A percentile compares a stretch with the other conserved stretches of the same genome.
Conservation (phyloP, 2,797 vertebrate genomes). For the Odontamblyopus lacepedii region DNA sequence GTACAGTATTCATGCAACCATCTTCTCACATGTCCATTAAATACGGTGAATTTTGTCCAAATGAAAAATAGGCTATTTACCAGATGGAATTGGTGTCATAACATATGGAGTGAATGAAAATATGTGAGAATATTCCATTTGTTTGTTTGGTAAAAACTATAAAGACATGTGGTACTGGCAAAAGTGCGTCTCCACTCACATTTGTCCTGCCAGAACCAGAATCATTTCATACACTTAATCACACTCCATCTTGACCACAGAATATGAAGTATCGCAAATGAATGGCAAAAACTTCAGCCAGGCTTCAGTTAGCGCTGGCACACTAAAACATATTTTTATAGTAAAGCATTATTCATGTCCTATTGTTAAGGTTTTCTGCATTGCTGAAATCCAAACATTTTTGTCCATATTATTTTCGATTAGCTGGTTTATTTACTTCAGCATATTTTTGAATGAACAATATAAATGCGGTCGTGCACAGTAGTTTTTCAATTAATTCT, state of each 20-base stretch:
- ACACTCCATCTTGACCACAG: neutral
- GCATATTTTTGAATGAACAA: no score
- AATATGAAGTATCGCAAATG: neutral
- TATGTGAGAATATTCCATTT: conserved; percentile 33
- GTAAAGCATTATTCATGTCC: neutral
- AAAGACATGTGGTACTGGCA: conserved; percentile 9
- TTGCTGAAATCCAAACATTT: neutral
- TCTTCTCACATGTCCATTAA: neutral
- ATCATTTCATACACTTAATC: conserved; percentile 13
- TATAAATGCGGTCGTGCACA: neutral
- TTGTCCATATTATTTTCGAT: neutral
- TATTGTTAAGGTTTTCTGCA: neutral
- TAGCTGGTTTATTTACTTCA: no score
- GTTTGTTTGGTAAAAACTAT: conserved; percentile 27
- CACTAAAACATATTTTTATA: neutral
- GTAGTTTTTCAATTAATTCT: no score
- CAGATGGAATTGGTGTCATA: conserved; percentile 39
- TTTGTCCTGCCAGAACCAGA: conserved; percentile 11
- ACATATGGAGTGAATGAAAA: conserved; percentile 42
- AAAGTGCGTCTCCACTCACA: conserved; percentile 4
- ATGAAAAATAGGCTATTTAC: conserved; percentile 24
- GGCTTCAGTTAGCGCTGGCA: neutral
- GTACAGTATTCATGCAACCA: neutral
- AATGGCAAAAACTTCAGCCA: neutral
- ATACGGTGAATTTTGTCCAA: neutral